Percentiles rank a stretch among this genome's conserved stretches.
Conservation (phyloP, 2,888 invertebrate genomes). For the Oligia latruncula region DNA sequence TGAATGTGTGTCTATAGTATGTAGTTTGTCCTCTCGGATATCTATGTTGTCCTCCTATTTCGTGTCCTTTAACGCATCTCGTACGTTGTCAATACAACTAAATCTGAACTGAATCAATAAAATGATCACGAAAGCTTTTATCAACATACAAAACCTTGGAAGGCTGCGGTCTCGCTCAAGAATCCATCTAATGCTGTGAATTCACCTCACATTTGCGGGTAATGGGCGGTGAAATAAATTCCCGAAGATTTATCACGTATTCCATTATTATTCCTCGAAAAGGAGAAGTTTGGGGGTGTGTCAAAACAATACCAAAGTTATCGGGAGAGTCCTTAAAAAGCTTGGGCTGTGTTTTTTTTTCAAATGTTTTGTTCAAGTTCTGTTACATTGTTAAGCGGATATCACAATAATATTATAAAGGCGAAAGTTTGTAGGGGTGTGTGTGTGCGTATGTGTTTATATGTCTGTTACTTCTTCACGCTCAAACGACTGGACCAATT, state of each 20-base stretch:
- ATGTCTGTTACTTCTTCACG: too few relatives aligned
- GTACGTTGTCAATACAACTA: not conserved
- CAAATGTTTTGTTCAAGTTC: not conserved
- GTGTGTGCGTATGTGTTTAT: too few relatives aligned
- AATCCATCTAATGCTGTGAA: conserved; percentile 55
- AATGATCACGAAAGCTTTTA: conserved; percentile 62
- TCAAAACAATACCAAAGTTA: conserved; percentile 61
- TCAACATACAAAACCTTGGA: conserved; percentile 50
- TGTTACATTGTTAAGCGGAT: not conserved
- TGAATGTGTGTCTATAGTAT: too few relatives aligned
- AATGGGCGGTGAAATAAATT: conserved; percentile 64
- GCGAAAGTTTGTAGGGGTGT: too few relatives aligned
- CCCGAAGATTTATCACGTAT: conserved; percentile 65
- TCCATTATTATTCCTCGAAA: conserved; percentile 61
- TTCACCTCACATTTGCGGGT: conserved; percentile 63
- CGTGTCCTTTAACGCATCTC: conserved; percentile 6
- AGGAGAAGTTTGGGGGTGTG: conserved; percentile 52
- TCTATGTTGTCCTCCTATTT: not conserved
- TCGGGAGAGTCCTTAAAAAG: conserved; percentile 40
- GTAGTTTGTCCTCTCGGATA: not conserved
- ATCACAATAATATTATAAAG: too few relatives aligned
- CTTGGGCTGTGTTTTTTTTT: conserved; percentile 6
- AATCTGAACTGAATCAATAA: conserved; percentile 50
- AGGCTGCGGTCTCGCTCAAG: conserved; percentile 42
- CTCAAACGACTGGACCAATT: too few relatives aligned